Evolutionary conservation across 1,140 invertebrate genomes (phyloP), one percentile per base, ranked within the genome.

Genomic region (Formica exsecta): DNA sequence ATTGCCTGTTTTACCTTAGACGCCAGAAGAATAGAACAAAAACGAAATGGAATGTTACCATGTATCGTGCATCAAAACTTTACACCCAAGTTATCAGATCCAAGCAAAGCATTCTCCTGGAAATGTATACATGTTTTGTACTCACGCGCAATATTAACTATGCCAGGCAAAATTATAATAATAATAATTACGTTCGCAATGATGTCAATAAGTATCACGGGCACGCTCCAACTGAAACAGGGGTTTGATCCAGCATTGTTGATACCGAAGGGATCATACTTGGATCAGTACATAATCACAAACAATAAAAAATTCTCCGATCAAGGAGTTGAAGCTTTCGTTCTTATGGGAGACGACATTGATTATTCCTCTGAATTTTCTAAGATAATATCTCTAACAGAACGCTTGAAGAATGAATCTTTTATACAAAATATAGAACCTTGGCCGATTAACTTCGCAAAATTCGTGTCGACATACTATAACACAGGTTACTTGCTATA

Each of bases 171-270:
- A 95, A 92, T 96, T 86, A 80, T 91, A 5, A 86, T 94, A 70
- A 93, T 98, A 65, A 65, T 97, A 22, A 93, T 97, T 71, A 97
- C 97, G 19, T 25, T 96, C 41, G 90, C 93, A 29, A 93, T 97
- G 74, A 94, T 96, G 19, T 95, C 95, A 38, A 95, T 97, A 85
- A 97, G 96, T 91, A 94, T 96, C 61, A 94, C 96, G 91, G 96
- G 97, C 36, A 94, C 96, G 59, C 93, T 96, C 38, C 92, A 95
- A 68, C 93, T 98, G 61, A 96, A 97, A 92, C 97, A 98, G 93
- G 96, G 97, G 94, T 98, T 98, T 94, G 97, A 98, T 94, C 96
- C 97, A 0, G 95, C 95, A 8, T 98, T 97, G 97, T 98, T 98
- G 93, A 95, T 98, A 75, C 97, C 97, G 1, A 95, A 96, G 86